Base-by-base conservation (phyloP, 2,113 vertebrate genomes). In the Aspidoscelis tigris region DNA sequence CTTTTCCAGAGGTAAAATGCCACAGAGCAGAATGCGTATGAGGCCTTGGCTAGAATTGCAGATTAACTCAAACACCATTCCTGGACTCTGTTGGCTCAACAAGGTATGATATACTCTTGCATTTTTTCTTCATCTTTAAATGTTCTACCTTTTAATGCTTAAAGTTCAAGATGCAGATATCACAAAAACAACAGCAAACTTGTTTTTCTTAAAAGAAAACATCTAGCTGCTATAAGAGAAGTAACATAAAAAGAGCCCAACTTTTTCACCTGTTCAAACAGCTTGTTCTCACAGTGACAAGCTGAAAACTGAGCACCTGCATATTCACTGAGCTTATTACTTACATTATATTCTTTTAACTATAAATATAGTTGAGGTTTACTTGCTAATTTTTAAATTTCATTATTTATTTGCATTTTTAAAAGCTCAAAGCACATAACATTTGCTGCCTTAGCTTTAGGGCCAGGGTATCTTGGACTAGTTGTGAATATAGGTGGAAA, bases 11-110 rank as follows among this genome's bases (percentile, higher is more conserved):
- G 94, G 80, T 88, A 91, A 83, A 88, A 99, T 99, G 99, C 99
- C 99, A 0, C 97, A 98, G 79, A 86, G 96, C 78, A 96, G 99
- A 89, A 97, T 98, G 97, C 97, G 97, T 88, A 98, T 99, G 99
- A 97, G 98, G 72, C 98, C 98, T 20, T 99, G 99, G 99, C 66
- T 99, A 93, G 98, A 99, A 94, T 85, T 89, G 88, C 97, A 97
- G 94, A 99, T 99, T 87, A 95, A 98, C 24, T 98, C 97, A 58
- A 96, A 97, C 53, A 50, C 91, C 78, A 95, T 99, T 76, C 79
- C 94, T 0, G 98, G 98, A n/a, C 93, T 99, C 87, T 72, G 1
- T 5, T 99, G 99, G 99, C 84, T 99, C 76, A 97, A 99, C 92
- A 97, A 98, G 97, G 99, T 99, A 94, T 20, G 58, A 89, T 79